These are phyloP conservation scores for Microtus ochrogaster DNA, from an alignment of 2,113 vertebrate species.

Conservation along the genomic window DNA sequence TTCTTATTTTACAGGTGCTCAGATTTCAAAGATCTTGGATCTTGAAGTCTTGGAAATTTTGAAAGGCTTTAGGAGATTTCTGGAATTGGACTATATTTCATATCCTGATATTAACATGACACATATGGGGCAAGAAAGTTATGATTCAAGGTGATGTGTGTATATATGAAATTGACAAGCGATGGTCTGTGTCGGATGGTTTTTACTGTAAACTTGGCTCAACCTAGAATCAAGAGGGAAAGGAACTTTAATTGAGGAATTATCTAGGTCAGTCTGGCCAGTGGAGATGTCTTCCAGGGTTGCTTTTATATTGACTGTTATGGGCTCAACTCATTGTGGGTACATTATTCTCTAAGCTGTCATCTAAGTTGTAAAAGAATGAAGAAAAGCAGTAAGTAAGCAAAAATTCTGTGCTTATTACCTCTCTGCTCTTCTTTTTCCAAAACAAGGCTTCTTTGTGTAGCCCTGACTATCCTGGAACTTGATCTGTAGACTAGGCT, in stretches of 20 bases:
- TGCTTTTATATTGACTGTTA: background rate
- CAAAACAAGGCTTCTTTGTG: background rate
- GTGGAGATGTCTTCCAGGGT: background rate
- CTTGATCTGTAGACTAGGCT: background rate
- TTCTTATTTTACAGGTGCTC: background rate
- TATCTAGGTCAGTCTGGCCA: background rate
- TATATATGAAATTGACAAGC: background rate
- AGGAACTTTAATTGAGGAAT: background rate
- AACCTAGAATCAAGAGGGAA: background rate
- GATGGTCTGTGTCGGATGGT: background rate
- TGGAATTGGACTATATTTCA: background rate
- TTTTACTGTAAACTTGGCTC: background rate
- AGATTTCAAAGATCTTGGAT: background rate
- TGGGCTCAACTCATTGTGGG: background rate
- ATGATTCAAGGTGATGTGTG: background rate
- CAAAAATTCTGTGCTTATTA: background rate
- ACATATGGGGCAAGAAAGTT: background rate
- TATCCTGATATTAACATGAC: background rate
- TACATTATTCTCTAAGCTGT: background rate
- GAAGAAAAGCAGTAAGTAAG: background rate
- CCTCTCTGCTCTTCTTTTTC: background rate
- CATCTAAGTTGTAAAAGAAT: background rate
- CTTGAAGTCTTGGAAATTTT: background rate
- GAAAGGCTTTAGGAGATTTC: background rate
- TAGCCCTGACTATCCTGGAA: background rate